Base-by-base conservation (phyloP, 1,140 invertebrate species). In the Bombus soroeensis region DNA sequence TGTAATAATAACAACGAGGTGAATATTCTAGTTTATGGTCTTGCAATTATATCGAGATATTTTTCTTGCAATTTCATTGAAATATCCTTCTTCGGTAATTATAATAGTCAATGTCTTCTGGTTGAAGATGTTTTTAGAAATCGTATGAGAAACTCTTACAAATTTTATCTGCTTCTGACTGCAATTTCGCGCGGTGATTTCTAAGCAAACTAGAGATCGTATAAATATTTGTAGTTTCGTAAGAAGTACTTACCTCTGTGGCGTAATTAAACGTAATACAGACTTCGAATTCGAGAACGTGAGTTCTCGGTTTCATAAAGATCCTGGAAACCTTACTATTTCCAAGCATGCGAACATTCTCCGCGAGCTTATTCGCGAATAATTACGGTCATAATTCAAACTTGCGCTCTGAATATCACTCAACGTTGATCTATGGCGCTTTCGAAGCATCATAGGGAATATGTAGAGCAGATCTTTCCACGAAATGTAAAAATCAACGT, bases 361-460 rank as follows among this genome's bases (percentile, higher is more conserved):
- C 22, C 74, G 43, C 37, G n/a, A 78, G 62, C 41, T 74, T 53
- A 25, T 53, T 75, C 32, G 53, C 32, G 74, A 57, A 34, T 78
- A 78, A 78, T 66, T 78, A 32, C 59, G 12, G 77, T 43, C 41
- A 34, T 79, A 47, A 43, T 34, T 68, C n/a, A 66, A 66, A 47
- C 39, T 66, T 25, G n/a, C 15, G 39, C 62, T 77, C 62, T 43
- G 62, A 79, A 66, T 59, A 66, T 79, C 47, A 79, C 62, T 76
- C 74, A 59, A 9, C 47, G 34, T 59, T 66, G 76, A 78, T 79
- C 39, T 47, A 66, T 43, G 59, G 22, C 32, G 32, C 59, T 66
- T 32, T 76, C 47, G 12, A 76, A 39, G 53, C 47, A 34, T 25
- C 41, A 13, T 1, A 25, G 10, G 22, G 41, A 79, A 79, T 18